Base-by-base conservation (phyloP, 2,888 invertebrate genomes). In the Adineta ricciae region DNA sequence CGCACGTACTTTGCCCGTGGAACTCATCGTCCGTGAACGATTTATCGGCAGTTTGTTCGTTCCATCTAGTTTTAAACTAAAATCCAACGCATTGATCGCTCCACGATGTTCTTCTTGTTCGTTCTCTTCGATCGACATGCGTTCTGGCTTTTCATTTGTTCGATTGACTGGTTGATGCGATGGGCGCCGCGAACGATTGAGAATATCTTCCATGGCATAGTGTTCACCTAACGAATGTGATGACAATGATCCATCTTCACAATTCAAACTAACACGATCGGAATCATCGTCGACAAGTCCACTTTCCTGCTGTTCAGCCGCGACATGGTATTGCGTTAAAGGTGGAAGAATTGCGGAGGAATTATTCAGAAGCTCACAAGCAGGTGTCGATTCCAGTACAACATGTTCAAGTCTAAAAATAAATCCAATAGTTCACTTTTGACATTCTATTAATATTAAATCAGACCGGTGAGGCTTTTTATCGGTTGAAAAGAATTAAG, bases 181-280 rank as follows among this genome's bases (percentile, higher is more conserved):
- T 73, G 38, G 21, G 21, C 73, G 73, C 24, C 38, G 36, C 38
- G 73, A 38, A 73, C 73, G 73, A 73, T 73, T 73, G 21, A 73
- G 32, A 7, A 73, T 73, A 73, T 73, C 73, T 73, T 73, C 73
- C 73, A 73, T 73, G 19, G 73, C 73, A 73, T 73, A 73, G 38
- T 73, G 73, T 73, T 73, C 73, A 21, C 38, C 73, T 36, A 36
- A 21, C 24, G 38, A 38, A 73, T 73, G 38, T n/a, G 73, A 73
- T 73, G 73, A 73, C 38, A 38, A 73, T 38, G 73, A 73, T 36
- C 73, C 73, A 73, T 73, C 73, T 73, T 73, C 73, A 73, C 73
- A 73, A 73, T 73, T 73, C 38, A 73, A 73, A 73, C 73, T 73
- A 73, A 73, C 24, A 38, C 73, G 73, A 73, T 73, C 73, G 21